phyloP scores from a whole-genome alignment of 2,888 invertebrate species.

The Xanthia togata region DNA sequence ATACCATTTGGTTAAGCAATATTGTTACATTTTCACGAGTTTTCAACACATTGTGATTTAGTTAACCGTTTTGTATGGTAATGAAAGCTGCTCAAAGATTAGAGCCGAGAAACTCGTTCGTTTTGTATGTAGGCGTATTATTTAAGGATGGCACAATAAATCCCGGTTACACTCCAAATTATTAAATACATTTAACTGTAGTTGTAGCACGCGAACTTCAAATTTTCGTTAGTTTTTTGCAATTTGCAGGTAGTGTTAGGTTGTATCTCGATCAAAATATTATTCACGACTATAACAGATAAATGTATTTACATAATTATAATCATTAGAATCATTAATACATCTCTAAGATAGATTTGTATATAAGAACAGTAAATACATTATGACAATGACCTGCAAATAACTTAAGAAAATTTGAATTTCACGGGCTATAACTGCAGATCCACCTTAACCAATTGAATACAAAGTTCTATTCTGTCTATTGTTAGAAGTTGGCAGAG shows the following conservation, averaged over 20 bases:
- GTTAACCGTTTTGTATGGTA: conserved; percentile 37
- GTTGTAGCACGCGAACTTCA: no score
- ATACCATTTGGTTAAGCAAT: conserved; percentile 35
- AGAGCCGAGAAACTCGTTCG: conserved; percentile 71
- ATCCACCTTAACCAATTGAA: neutral
- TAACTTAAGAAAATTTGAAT: no score
- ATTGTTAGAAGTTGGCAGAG: neutral
- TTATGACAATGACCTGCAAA: no score
- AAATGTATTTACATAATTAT: no score
- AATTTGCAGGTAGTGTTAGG: no score
- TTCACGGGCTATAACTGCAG: no score
- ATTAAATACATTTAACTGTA: neutral
- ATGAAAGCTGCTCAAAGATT: conserved; percentile 74
- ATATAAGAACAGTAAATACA: no score
- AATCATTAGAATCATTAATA: no score
- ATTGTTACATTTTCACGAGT: conserved; percentile 43
- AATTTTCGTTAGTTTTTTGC: no score
- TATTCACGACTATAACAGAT: no score
- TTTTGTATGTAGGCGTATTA: conserved; percentile 27
- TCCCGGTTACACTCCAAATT: neutral
- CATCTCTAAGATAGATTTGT: no score
- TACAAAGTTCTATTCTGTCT: neutral
- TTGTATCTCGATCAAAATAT: no score
- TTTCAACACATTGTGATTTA: conserved; percentile 47
- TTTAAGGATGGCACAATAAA: conserved; percentile 24